These are phyloP conservation scores for Blera fallax DNA, from an alignment of 2,888 invertebrate species.

Conservation along the genomic window DNA sequence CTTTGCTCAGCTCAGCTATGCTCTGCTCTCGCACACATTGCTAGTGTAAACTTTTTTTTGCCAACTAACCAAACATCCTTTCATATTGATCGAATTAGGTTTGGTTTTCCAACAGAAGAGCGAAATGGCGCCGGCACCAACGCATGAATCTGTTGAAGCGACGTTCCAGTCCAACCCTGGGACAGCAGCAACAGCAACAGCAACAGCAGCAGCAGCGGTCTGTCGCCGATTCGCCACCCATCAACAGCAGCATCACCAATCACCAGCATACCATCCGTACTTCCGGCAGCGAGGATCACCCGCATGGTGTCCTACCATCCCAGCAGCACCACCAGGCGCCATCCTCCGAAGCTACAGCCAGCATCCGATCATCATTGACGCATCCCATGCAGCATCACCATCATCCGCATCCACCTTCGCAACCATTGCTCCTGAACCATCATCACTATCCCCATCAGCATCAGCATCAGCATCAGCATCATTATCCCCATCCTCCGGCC, in stretches of 20 bases:
- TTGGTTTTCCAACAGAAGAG: constrained; percentile 99
- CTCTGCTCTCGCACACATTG: constrained; percentile 46
- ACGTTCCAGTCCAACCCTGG: constrained; percentile 81
- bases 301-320: constrained; percentile 56
- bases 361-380: constrained; percentile 75
- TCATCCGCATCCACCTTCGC: constrained; percentile 78
- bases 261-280: constrained; percentile 71
- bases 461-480: constrained; percentile 62
- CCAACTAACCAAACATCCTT: constrained; percentile 81
- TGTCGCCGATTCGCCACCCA: constrained; percentile 77
- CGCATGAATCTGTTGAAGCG: constrained; percentile 96
- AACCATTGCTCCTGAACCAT: constrained; percentile 58
- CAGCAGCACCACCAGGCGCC: constrained; percentile 44
- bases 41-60: constrained; percentile 74
- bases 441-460: constrained; percentile 68
- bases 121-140: constrained; percentile 98
- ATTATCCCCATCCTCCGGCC: constrained; percentile 64
- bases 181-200: constrained; percentile 76
- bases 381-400: constrained; percentile 76
- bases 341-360: constrained; percentile 70
- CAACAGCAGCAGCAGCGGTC: constrained; percentile 81
- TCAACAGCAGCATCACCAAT: constrained; percentile 80
- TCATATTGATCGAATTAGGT: constrained; percentile 88
- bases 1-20: constrained; percentile 20
- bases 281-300: constrained; percentile 68